phyloP scores from a whole-genome alignment of 2,113 vertebrate genomes.

The Osmerus mordax region DNA sequence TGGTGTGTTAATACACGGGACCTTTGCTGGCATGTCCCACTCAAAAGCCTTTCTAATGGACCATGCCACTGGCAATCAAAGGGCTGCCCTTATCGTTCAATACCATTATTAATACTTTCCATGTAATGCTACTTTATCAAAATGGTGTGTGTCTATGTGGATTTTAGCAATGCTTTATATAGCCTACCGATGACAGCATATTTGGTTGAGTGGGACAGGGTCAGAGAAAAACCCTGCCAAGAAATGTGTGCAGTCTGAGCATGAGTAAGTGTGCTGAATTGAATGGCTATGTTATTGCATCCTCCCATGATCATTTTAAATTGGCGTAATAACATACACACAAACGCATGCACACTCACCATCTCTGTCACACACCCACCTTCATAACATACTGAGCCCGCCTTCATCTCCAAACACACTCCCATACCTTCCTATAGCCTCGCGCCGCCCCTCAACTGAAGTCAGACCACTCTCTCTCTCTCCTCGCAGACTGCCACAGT shows the following conservation, averaged over 20 bases:
- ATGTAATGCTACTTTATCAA: slow-evolving; percentile 26
- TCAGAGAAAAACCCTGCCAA: slow-evolving; percentile 56
- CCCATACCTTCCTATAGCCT: slow-evolving; percentile 61
- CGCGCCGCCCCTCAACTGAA: slow-evolving; percentile 65
- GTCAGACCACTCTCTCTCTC: slow-evolving; percentile 44
- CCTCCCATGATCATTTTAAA: slow-evolving; percentile 61
- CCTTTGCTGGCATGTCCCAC: neutral
- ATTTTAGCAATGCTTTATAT: slow-evolving; percentile 65
- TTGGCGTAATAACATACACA: slow-evolving; percentile 39
- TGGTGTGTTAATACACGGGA: neutral
- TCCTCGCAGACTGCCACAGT: slow-evolving; percentile 30
- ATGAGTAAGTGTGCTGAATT: slow-evolving; percentile 8
- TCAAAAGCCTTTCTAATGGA: neutral
- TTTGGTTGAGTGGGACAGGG: slow-evolving; percentile 62
- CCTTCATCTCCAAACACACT: slow-evolving; percentile 48
- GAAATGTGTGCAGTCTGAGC: slow-evolving; percentile 46
- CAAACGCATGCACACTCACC: neutral
- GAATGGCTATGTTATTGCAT: slow-evolving; percentile 68
- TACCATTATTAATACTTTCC: too few species aligned
- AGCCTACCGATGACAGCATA: slow-evolving; percentile 63
- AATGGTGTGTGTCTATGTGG: neutral
- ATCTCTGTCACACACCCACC: slow-evolving; percentile 16
- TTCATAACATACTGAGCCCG: slow-evolving; percentile 51
- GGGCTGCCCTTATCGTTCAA: too few species aligned
- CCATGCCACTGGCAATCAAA: slow-evolving; percentile 44